These are phyloP conservation scores for Eupleurogrammus muticus DNA, from an alignment of 2,797 vertebrate genomes.

Conservation along the genomic window DNA sequence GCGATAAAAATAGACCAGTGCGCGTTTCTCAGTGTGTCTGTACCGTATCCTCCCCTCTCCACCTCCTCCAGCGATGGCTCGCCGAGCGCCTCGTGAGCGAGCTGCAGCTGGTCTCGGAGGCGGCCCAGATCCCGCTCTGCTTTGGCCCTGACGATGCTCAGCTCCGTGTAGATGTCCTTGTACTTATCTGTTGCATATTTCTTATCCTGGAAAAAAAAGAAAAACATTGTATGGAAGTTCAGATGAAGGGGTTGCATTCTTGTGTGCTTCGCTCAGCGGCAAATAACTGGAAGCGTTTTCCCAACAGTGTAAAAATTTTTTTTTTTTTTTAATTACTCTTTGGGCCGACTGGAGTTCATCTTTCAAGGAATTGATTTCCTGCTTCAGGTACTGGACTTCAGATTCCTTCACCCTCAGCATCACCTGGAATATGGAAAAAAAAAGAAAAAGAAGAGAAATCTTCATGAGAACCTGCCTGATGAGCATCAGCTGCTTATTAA, in stretches of 20 bases:
- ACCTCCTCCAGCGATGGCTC: slow-evolving; percentile 82
- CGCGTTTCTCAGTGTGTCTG: too few species aligned
- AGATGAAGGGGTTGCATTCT: slow-evolving; percentile 1
- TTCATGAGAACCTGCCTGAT: background rate
- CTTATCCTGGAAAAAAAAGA: slow-evolving; percentile 80
- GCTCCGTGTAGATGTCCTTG: slow-evolving; percentile 90
- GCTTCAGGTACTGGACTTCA: slow-evolving; percentile 83
- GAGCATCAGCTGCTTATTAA: slow-evolving; percentile 6
- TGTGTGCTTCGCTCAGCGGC: background rate
- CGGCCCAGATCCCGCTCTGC: slow-evolving; percentile 85
- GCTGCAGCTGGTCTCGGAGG: slow-evolving; percentile 86
- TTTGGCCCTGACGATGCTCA: slow-evolving; percentile 89
- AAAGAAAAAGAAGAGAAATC: background rate
- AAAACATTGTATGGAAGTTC: slow-evolving; percentile 33
- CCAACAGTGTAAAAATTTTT: background rate
- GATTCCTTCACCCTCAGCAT: slow-evolving; percentile 85
- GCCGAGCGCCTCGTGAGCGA: slow-evolving; percentile 86
- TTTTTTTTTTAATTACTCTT: too few species aligned
- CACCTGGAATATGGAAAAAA: slow-evolving; percentile 74
- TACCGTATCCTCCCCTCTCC: slow-evolving; percentile 86
- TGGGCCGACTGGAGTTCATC: slow-evolving; percentile 83
- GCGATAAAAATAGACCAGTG: too few species aligned
- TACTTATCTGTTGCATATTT: slow-evolving; percentile 89
- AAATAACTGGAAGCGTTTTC: background rate
- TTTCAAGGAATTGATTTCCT: slow-evolving; percentile 84